Evolutionary conservation across 2,113 vertebrate species (phyloP).

Genomic region (Forbesichthys papilliferus): DNA sequence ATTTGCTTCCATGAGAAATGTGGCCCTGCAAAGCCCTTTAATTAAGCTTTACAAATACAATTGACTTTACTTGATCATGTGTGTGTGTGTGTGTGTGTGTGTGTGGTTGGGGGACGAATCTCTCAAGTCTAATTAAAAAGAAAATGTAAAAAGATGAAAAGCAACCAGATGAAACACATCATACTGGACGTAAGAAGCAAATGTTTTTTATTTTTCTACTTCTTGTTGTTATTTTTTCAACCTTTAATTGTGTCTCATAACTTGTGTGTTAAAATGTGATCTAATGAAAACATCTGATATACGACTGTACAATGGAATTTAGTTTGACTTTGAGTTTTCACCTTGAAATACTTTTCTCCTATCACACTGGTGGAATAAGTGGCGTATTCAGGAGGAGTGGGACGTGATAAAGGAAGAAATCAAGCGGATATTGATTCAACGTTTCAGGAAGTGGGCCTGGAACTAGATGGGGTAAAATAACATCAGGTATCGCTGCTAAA

Average conservation of each 20-base stretch:
- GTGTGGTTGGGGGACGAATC: too few species aligned
- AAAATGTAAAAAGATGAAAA: too few species aligned
- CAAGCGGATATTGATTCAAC: slow-evolving; percentile 54
- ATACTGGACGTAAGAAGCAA: neutral
- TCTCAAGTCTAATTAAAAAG: too few species aligned
- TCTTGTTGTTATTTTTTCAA: neutral
- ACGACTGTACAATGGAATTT: too few species aligned
- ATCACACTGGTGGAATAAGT: slow-evolving; percentile 17
- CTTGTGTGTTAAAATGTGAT: too few species aligned
- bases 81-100: too few species aligned
- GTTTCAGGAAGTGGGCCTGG: slow-evolving; percentile 45
- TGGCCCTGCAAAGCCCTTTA: too few species aligned
- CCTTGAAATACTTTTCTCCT: slow-evolving; percentile 23
- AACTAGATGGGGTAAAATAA: slow-evolving; percentile 52
- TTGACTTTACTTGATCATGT: too few species aligned
- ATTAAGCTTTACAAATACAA: too few species aligned
- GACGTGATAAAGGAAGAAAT: slow-evolving; percentile 2
- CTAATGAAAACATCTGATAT: neutral
- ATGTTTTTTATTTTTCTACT: neutral
- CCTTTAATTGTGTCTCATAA: too few species aligned
- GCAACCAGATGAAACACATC: too few species aligned
- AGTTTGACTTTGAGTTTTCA: neutral
- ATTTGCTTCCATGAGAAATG: too few species aligned
- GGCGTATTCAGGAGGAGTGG: neutral
- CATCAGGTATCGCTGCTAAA: slow-evolving; percentile 49